These are phyloP conservation scores for Antennarius striatus DNA, from an alignment of 2,113 vertebrate species.

Conservation along the genomic window DNA sequence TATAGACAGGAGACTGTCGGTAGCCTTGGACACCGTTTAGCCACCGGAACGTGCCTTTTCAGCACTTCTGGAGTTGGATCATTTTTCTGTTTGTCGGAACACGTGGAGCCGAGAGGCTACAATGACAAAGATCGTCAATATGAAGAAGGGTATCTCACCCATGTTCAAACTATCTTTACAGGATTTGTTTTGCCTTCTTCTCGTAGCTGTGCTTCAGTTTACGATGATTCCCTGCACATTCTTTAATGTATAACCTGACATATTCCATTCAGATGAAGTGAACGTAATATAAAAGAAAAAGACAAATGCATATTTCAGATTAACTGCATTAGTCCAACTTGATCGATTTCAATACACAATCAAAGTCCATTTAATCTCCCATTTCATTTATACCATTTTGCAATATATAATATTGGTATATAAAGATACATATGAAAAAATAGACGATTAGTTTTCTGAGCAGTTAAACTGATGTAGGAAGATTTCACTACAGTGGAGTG, in stretches of 20 bases:
- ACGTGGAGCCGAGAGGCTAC: slow-evolving; percentile 75
- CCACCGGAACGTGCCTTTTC: slow-evolving; percentile 33
- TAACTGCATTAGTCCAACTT: no score
- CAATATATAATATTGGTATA: no score
- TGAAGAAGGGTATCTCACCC: background rate
- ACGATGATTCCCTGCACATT: background rate
- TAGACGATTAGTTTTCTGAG: no score
- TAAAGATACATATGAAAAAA: no score
- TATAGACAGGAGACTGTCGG: no score
- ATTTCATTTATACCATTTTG: no score
- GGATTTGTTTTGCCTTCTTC: no score
- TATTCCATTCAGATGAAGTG: background rate
- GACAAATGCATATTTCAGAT: background rate
- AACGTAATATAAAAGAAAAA: background rate
- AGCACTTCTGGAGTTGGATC: slow-evolving; percentile 43
- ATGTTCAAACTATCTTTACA: background rate
- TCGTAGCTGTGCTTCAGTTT: background rate
- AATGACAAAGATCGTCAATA: slow-evolving; percentile 46
- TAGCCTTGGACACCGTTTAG: slow-evolving; percentile 1
- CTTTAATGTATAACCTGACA: background rate
- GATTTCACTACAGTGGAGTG: no score
- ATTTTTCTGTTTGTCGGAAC: slow-evolving; percentile 71
- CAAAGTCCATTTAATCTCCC: no score
- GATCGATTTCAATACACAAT: no score
- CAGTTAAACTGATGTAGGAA: no score